Conservation (phyloP, 2,888 invertebrate genomes). For the Sinohyriopsis cumingii region DNA sequence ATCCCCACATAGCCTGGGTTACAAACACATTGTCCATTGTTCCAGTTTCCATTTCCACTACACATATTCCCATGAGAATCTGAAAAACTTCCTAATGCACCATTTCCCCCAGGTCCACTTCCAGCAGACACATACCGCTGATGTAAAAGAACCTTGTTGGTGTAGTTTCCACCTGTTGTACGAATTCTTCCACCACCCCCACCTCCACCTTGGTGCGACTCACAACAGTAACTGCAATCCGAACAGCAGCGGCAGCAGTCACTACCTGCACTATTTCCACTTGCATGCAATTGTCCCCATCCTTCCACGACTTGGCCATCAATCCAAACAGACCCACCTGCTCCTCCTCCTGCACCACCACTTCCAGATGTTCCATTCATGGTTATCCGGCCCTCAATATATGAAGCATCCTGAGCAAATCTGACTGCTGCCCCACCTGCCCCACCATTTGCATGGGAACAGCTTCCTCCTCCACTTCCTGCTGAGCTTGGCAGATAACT, state of each 20-base stretch:
- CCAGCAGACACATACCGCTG: constrained; percentile 35
- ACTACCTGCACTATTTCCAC: constrained; percentile 35
- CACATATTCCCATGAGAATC: constrained; percentile 31
- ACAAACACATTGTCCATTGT: constrained; percentile 38
- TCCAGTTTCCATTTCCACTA: constrained; percentile 43
- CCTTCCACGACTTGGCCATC: constrained; percentile 52
- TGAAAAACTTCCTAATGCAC: constrained; percentile 29
- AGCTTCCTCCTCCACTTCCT: constrained; percentile 55
- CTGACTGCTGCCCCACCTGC: constrained; percentile 44
- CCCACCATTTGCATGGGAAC: constrained; percentile 31
- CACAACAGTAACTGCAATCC: constrained; percentile 7
- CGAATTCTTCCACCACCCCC: constrained; percentile 55
- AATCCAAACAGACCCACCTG: constrained; percentile 57
- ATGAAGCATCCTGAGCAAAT: constrained; percentile 25
- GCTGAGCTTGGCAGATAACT: constrained; percentile 31
- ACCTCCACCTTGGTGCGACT: constrained; percentile 44
- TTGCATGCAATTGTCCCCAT: constrained; percentile 43
- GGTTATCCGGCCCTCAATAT: constrained; percentile 43
- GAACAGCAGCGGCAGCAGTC: constrained; percentile 12
- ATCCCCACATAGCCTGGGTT: constrained; percentile 39
- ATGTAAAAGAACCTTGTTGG: constrained; percentile 39
- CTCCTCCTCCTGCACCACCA: constrained; percentile 53
- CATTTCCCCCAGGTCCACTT: constrained; percentile 14
- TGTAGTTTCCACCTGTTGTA: constrained; percentile 33
- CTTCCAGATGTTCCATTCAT: constrained; percentile 32